These are phyloP conservation scores for Leptonema lineaticorne DNA, from an alignment of 1,140 invertebrate species.

Conservation along the genomic window DNA sequence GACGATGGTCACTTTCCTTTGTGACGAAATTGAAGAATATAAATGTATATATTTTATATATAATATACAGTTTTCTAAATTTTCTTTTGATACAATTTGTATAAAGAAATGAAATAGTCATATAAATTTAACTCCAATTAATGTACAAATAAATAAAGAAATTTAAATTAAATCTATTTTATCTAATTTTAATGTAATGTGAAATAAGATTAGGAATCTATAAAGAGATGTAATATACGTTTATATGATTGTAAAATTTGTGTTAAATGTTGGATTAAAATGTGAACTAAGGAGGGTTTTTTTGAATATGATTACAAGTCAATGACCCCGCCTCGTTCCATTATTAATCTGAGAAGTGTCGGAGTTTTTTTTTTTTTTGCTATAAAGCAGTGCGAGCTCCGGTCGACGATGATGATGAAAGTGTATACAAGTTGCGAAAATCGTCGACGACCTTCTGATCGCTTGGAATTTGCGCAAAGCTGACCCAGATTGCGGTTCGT, in stretches of 20 bases:
- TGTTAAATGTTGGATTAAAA: no score
- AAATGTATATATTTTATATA: no score
- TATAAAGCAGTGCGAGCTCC: not conserved
- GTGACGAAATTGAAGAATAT: not conserved
- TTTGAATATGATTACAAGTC: no score
- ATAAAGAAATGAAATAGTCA: not conserved
- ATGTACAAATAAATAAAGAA: not conserved
- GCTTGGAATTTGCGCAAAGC: constrained; percentile 33
- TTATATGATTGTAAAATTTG: no score
- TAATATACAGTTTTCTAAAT: not conserved
- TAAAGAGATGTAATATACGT: no score
- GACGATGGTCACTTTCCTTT: not conserved
- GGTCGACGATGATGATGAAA: constrained; percentile 3
- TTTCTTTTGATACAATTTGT: not conserved
- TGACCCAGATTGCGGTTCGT: constrained; percentile 22
- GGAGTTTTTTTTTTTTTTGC: no score
- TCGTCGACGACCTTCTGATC: constrained; percentile 19
- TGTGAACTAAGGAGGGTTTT: no score
- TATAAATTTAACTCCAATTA: not conserved
- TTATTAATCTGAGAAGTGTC: no score
- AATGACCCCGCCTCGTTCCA: no score
- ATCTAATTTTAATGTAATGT: no score
- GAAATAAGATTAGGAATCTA: no score
- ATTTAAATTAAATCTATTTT: no score
- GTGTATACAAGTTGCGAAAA: constrained; percentile 18